Evolutionary conservation across 2,797 vertebrate species (phyloP), one percentile per base, ranked within the genome.

Genomic region (Enteromius afrohamiltoni): DNA sequence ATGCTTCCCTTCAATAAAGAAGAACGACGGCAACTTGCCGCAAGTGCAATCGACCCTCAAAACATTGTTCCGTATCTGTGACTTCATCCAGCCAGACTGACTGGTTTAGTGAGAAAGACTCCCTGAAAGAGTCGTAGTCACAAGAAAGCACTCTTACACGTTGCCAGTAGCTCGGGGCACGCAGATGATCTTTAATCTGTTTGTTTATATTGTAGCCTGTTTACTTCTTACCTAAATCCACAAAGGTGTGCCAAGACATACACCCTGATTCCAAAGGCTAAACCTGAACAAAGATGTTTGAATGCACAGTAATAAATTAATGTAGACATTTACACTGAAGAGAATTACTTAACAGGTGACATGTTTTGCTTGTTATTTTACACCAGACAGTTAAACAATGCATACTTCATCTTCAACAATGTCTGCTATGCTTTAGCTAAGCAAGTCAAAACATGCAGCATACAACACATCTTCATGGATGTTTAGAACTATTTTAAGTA

Each of bases 171-270:
- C 80, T 29, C 2, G 14, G 47, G 26, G 64, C 26, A 45, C 0
- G 0, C 16, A 69, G 55, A 55, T 47, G 4, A 83, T 37, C 17
- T 58, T 83, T 47, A 60, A 58, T 69, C 37, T 58, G 62, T 77
- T 60, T 69, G 73, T 77, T 77, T 69, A 45, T 68, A 47, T 3
- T 58, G 23, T 55, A 62, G 14, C 47, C 31, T 42, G 31, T 77
- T 77, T 42, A 58, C 68, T 77, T 83, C 23, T 34, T 37, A 60
- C 49, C 34, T 68, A 60, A 58, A 83, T 76, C 47, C 49, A 83
- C 40, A 60, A 83, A 77, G 81, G 64, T 77, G 81, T 60, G 64
- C 26, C 37, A 17, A 77, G 74, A 58, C 81, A 77, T 69, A 45
- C 23, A 17, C 49, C 34, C 49, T 77, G 47, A 77, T 60, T 31